Conservation (phyloP, 1,140 invertebrate species). For the Drosophila lini region DNA sequence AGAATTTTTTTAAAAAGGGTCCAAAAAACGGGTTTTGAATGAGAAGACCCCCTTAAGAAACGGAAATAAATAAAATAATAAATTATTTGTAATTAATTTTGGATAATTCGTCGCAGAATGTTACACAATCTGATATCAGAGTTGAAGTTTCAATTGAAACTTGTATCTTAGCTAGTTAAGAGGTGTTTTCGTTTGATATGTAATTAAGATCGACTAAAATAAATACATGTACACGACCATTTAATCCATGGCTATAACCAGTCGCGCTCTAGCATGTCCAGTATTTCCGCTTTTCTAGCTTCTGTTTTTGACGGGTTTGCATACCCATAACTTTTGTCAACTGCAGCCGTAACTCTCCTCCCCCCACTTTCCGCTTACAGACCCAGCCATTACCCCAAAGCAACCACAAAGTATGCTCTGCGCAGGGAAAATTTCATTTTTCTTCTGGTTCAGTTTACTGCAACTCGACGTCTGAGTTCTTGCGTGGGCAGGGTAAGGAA, state of each 20-base stretch:
- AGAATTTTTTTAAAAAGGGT: too few species aligned
- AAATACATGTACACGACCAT: background rate
- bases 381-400: conserved; percentile 21
- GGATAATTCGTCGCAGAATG: background rate
- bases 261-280: conserved; percentile 30
- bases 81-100: background rate
- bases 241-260: conserved; percentile 18
- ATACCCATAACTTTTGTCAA: conserved; percentile 77
- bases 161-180: background rate
- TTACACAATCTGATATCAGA: background rate
- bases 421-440: conserved; percentile 67
- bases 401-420: conserved; percentile 71
- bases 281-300: conserved; percentile 43
- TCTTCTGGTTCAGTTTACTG: conserved; percentile 67
- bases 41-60: too few species aligned
- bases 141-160: background rate
- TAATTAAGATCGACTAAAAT: background rate
- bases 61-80: background rate
- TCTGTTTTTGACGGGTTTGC: conserved; percentile 67
- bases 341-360: conserved; percentile 49
- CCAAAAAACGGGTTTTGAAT: too few species aligned
- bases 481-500: conserved; percentile 15
- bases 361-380: conserved; percentile 23
- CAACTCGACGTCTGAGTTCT: conserved; percentile 40
- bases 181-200: background rate